A percentile compares a stretch with the other conserved stretches of the same genome.
These are phyloP conservation scores for Brachionus asplanchnoidis DNA, from an alignment of 1,140 invertebrate species.

Conservation along the genomic window DNA sequence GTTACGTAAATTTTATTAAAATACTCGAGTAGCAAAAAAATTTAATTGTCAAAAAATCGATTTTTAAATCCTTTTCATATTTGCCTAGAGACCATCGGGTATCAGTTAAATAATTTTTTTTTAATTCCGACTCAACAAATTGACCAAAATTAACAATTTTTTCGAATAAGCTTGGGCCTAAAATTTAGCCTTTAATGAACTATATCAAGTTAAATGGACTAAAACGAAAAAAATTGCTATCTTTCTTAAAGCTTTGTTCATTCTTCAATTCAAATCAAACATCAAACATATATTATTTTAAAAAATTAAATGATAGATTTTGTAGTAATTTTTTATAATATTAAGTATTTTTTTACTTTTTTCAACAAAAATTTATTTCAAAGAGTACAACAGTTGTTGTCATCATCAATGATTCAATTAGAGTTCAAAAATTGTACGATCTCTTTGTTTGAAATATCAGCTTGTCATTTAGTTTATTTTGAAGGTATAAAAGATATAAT, in stretches of 20 bases:
- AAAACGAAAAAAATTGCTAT: neutral
- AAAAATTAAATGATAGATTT: too few relatives aligned
- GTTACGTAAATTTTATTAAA: slow-evolving; percentile 10
- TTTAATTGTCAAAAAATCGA: neutral
- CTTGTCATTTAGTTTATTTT: too few relatives aligned
- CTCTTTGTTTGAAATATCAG: too few relatives aligned
- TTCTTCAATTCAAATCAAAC: neutral
- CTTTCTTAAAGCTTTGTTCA: neutral
- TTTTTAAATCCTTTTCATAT: neutral
- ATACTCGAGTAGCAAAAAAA: neutral
- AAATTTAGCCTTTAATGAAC: neutral
- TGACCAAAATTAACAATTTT: neutral
- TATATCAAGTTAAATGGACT: neutral
- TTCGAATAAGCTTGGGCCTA: neutral
- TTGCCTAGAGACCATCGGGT: neutral
- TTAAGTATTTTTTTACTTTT: neutral
- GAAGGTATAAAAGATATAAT: too few relatives aligned
- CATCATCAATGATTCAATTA: too few relatives aligned
- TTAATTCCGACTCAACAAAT: neutral
- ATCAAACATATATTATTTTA: too few relatives aligned
- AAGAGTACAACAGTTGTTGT: too few relatives aligned
- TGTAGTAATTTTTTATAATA: too few relatives aligned
- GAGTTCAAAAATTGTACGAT: too few relatives aligned
- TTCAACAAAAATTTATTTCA: neutral
- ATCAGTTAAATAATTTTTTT: neutral